Evolutionary conservation across 2,113 vertebrate species (phyloP).

Genomic region (Neoarius graeffei): DNA sequence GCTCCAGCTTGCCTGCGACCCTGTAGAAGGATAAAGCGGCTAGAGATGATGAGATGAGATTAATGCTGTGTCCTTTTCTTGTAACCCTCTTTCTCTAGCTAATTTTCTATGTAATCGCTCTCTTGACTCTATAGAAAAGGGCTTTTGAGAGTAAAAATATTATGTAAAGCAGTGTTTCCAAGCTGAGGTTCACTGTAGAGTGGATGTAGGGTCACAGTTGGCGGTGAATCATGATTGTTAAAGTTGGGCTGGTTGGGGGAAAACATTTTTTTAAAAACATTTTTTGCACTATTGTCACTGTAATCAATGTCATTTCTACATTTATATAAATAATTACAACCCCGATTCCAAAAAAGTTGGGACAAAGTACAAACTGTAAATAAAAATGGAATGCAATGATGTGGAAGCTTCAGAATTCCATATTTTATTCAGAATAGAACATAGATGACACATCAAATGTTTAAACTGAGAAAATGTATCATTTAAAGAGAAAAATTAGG

Average conservation of each 20-base stretch:
- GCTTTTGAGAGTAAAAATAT: slow-evolving; percentile 29
- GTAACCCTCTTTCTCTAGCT: background rate
- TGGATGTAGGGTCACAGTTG: slow-evolving; percentile 29
- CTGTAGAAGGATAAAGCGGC: too few species aligned
- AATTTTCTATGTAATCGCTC: background rate
- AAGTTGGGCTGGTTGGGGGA: background rate
- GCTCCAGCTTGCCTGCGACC: too few species aligned
- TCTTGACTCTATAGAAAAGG: background rate
- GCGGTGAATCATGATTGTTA: slow-evolving; percentile 6
- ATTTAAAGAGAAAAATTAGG: too few species aligned
- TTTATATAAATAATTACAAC: too few species aligned
- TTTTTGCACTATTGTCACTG: background rate
- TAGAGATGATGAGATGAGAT: too few species aligned
- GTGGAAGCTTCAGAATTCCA: too few species aligned
- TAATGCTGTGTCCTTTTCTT: background rate
- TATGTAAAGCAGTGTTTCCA: slow-evolving; percentile 21
- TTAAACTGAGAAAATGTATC: too few species aligned
- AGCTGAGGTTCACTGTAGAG: slow-evolving; percentile 8
- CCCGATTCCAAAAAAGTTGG: too few species aligned
- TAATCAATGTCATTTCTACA: background rate
- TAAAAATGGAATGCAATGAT: too few species aligned
- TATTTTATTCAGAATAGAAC: too few species aligned
- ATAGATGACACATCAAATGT: too few species aligned
- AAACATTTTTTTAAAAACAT: background rate
- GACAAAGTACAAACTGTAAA: too few species aligned